Evolutionary conservation across 2,888 invertebrate genomes (phyloP).

Genomic region (Amphiduros pacificus): DNA sequence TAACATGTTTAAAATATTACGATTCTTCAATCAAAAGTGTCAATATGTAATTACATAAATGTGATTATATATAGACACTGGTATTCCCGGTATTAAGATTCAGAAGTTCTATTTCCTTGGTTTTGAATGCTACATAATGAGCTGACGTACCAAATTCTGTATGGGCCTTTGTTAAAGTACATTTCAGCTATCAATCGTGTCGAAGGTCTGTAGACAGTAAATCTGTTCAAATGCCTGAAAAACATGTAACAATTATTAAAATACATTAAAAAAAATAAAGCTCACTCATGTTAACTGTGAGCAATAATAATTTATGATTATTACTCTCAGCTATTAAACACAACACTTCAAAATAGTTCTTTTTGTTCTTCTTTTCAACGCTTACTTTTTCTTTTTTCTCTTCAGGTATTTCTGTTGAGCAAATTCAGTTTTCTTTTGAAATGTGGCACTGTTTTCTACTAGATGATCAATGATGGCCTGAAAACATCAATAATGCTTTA

Average conservation of each 20-base stretch:
- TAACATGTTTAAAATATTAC: too few species aligned
- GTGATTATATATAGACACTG: too few species aligned
- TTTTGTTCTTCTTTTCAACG: too few species aligned
- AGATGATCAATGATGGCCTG: constrained; percentile 81
- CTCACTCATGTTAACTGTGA: neutral
- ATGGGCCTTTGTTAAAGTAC: constrained; percentile 77
- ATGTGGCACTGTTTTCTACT: constrained; percentile 88
- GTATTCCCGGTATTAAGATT: too few species aligned
- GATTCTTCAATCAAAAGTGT: too few species aligned
- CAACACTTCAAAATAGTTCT: neutral
- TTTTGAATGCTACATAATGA: too few species aligned
- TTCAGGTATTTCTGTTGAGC: constrained; percentile 85
- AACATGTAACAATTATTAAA: neutral
- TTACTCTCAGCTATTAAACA: neutral
- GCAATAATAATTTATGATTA: too few species aligned
- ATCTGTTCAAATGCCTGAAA: constrained; percentile 49
- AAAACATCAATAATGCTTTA: too few species aligned
- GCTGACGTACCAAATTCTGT: constrained; percentile 58
- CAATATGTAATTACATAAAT: too few species aligned
- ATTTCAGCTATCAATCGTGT: constrained; percentile 82
- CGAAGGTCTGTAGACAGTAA: constrained; percentile 73
- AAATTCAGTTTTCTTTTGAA: constrained; percentile 85
- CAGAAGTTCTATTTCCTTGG: neutral
- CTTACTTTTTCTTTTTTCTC: constrained; percentile 94
- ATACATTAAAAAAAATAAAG: too few species aligned